Evolutionary conservation across 2,113 vertebrate species (phyloP).

Genomic region (Euleptes europaea): DNA sequence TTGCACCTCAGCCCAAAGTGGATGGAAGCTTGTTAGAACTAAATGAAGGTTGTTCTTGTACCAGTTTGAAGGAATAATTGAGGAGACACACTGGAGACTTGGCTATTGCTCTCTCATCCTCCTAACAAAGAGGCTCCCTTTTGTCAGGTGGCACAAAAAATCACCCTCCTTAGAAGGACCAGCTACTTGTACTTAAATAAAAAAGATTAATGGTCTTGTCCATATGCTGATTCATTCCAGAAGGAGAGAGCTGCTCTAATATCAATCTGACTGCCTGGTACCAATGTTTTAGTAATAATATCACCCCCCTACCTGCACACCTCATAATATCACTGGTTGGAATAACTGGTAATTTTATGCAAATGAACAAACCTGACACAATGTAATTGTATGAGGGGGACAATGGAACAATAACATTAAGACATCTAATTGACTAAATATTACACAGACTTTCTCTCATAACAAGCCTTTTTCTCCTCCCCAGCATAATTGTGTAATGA

Average conservation of each 20-base stretch:
- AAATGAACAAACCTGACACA: conserved; percentile 62
- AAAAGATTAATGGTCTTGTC: conserved; percentile 25
- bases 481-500: conserved; percentile 76
- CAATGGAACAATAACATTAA: conserved; percentile 58
- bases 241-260: neutral
- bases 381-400: conserved; percentile 56
- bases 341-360: conserved; percentile 74
- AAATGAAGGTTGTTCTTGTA: conserved; percentile 39
- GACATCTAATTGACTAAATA: conserved; percentile 65
- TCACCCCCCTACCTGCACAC: conserved; percentile 44
- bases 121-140: conserved; percentile 21
- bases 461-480: conserved; percentile 50
- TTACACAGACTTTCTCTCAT: conserved; percentile 46
- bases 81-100: conserved; percentile 48
- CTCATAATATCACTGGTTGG: conserved; percentile 36
- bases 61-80: conserved; percentile 51
- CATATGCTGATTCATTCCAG: conserved; percentile 24
- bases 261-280: conserved; percentile 21
- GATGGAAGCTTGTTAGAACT: conserved; percentile 53
- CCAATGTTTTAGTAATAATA: conserved; percentile 34
- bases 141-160: conserved; percentile 41
- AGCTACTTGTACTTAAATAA: conserved; percentile 35
- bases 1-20: conserved; percentile 51
- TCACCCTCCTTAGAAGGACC: conserved; percentile 37
- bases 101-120: conserved; percentile 44